Conservation (phyloP, 2,888 invertebrate species). For the Acanthosepion esculentum region DNA sequence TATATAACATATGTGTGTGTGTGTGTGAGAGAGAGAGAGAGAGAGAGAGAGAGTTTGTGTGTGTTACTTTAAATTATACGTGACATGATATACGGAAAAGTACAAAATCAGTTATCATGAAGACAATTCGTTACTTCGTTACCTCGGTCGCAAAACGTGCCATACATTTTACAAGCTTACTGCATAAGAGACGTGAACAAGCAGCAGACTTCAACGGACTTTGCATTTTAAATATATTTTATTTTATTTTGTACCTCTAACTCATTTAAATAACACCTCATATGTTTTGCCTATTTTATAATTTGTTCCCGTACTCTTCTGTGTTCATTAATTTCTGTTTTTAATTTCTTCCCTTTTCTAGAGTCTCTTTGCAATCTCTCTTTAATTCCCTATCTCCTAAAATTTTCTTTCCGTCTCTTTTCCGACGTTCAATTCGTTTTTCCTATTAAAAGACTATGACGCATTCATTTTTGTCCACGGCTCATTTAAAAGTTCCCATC, state of each 20-base stretch:
- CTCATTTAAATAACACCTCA: too few relatives aligned
- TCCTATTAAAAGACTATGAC: not conserved
- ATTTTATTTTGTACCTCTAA: not conserved
- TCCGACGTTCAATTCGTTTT: not conserved
- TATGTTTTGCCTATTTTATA: not conserved
- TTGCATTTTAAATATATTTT: not conserved
- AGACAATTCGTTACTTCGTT: not conserved
- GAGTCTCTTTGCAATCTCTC: not conserved
- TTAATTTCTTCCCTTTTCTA: not conserved
- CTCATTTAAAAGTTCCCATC: conserved; percentile 18
- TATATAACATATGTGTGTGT: not conserved
- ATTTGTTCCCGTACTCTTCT: too few relatives aligned
- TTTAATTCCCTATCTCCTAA: not conserved
- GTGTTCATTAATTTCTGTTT: not conserved
- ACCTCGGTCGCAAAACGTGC: not conserved
- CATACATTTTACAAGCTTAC: not conserved
- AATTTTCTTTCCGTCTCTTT: not conserved
- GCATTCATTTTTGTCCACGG: not conserved
- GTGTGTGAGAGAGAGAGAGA: too few relatives aligned
- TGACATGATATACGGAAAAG: too few relatives aligned
- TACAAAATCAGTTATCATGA: not conserved
- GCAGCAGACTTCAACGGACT: too few relatives aligned
- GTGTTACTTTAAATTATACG: not conserved
- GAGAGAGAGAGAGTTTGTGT: too few relatives aligned
- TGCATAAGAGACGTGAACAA: not conserved